Conservation (phyloP, 1,140 invertebrate genomes). For the Yoshiicerus persimilis region DNA sequence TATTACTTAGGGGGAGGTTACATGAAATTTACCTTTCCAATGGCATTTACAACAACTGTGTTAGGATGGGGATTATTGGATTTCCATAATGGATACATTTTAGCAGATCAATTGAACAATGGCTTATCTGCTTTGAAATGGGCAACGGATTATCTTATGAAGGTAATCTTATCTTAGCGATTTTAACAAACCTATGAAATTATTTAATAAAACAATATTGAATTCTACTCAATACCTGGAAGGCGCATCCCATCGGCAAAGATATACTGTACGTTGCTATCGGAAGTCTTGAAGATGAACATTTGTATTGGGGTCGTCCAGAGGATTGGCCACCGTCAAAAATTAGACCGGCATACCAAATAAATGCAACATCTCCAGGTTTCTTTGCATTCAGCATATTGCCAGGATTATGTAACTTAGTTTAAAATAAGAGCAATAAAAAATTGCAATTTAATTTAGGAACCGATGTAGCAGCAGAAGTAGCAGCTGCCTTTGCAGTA, state of each 20-base stretch:
- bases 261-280: conserved; percentile 49
- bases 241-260: conserved; percentile 21
- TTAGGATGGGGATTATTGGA: conserved; percentile 55
- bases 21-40: conserved; percentile 57
- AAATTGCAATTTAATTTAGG: too few species aligned
- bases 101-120: conserved; percentile 50
- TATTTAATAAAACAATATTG: not conserved
- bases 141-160: conserved; percentile 56
- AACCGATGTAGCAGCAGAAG: conserved; percentile 55
- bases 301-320: conserved; percentile 51
- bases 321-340: conserved; percentile 55
- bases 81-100: conserved; percentile 50
- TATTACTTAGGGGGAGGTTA: conserved; percentile 54
- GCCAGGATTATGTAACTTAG: too few species aligned
- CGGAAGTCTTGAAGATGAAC: conserved; percentile 48
- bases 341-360: conserved; percentile 53
- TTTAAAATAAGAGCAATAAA: too few species aligned
- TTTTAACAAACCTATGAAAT: not conserved
- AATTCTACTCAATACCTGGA: not conserved
- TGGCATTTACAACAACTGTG: conserved; percentile 53
- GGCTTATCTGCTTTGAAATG: conserved; percentile 52
- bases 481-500: conserved; percentile 55
- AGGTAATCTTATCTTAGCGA: conserved; percentile 35
- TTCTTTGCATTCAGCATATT: too few species aligned
- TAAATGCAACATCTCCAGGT: conserved; percentile 38